Percentiles rank a stretch among this genome's conserved stretches.
Evolutionary conservation across 2,797 vertebrate species (phyloP).

Genomic region (Philypnodon macrostomus): DNA sequence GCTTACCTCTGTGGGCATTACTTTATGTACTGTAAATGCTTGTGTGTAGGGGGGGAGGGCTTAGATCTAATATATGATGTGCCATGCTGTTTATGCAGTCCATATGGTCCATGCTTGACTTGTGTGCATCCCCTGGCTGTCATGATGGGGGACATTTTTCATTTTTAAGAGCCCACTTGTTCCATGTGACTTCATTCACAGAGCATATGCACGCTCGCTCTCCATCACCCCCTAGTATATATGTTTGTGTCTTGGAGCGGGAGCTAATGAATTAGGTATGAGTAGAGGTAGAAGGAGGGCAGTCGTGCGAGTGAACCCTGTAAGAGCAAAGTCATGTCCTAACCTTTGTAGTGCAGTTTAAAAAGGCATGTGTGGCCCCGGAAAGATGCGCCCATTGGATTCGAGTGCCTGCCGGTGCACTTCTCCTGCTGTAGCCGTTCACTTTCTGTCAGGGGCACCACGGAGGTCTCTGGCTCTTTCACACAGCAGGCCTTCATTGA

Average conservation of each 20-base stretch:
- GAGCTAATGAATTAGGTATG: slow-evolving; percentile 71
- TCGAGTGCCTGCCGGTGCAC: slow-evolving; percentile 8
- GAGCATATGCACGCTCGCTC: slow-evolving; percentile 27
- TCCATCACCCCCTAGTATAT: slow-evolving; percentile 10
- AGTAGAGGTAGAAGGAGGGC: slow-evolving; percentile 39
- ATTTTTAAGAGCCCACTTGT: slow-evolving; percentile 60
- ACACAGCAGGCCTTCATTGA: slow-evolving; percentile 3
- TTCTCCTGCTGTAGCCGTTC: not conserved
- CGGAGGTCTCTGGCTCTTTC: slow-evolving; percentile 4
- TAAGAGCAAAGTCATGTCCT: slow-evolving; percentile 72
- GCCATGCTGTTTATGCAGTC: slow-evolving; percentile 64
- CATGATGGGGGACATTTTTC: slow-evolving; percentile 58
- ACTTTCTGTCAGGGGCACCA: not conserved
- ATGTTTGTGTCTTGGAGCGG: slow-evolving; percentile 39
- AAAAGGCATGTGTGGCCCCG: slow-evolving; percentile 24
- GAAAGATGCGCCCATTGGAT: slow-evolving; percentile 27
- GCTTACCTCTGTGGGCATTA: slow-evolving; percentile 35
- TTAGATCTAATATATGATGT: slow-evolving; percentile 46
- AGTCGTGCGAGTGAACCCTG: slow-evolving; percentile 46
- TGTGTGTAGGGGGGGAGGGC: slow-evolving; percentile 16
- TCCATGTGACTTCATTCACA: slow-evolving; percentile 44
- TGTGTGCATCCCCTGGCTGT: slow-evolving; percentile 50
- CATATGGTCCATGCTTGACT: slow-evolving; percentile 61
- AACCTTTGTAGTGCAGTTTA: slow-evolving; percentile 44
- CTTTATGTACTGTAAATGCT: slow-evolving; percentile 11